These are phyloP conservation scores for Hoplodrina blanda DNA, from an alignment of 2,888 invertebrate genomes.

Conservation along the genomic window DNA sequence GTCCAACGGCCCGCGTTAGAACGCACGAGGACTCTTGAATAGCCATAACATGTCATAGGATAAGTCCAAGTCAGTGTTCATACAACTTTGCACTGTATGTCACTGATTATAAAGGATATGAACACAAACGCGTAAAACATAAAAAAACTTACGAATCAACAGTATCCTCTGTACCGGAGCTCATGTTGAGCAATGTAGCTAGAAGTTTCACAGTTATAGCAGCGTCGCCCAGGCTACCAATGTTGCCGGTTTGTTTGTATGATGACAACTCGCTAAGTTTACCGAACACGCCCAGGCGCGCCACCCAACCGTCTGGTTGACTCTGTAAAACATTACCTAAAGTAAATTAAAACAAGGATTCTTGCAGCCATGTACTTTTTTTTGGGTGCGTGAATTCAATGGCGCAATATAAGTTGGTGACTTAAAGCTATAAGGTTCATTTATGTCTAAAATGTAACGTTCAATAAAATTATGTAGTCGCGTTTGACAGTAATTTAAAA, in stretches of 20 bases:
- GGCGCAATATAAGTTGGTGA: too few relatives aligned
- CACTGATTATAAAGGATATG: not conserved
- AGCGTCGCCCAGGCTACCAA: conserved; percentile 75
- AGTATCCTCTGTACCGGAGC: conserved; percentile 75
- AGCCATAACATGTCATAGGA: not conserved
- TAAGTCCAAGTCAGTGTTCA: not conserved
- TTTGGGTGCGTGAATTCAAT: not conserved
- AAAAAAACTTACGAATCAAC: conserved; percentile 80
- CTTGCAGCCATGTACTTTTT: not conserved
- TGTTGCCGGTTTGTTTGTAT: conserved; percentile 77
- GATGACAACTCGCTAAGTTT: conserved; percentile 81
- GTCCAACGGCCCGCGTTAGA: not conserved
- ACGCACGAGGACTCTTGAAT: not conserved
- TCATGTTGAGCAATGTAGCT: conserved; percentile 79
- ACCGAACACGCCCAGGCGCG: conserved; percentile 84
- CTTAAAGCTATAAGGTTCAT: too few relatives aligned
- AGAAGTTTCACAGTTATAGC: conserved; percentile 82
- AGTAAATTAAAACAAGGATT: not conserved
- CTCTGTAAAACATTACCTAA: conserved; percentile 71
- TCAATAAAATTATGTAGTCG: too few relatives aligned
- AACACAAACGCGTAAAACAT: not conserved
- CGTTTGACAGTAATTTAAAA: too few relatives aligned
- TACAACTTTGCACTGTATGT: not conserved
- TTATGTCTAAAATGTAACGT: too few relatives aligned
- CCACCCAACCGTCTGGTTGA: conserved; percentile 85